Conservation (phyloP, 2,113 vertebrate species). For the Nothobranchius furzeri region DNA sequence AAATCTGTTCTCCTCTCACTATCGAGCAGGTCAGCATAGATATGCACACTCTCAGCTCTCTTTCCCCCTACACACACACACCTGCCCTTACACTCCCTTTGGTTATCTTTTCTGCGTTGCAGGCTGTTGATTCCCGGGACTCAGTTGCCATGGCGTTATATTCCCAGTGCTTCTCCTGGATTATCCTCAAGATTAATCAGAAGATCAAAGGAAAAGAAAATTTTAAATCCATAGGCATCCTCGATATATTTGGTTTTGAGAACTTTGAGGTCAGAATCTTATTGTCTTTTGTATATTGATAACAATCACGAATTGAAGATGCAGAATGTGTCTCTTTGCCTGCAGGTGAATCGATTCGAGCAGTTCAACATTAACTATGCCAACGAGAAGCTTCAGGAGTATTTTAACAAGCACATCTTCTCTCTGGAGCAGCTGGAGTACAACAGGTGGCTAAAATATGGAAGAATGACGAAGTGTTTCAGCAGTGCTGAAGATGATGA, state of each 20-base stretch:
- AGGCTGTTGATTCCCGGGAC: constrained; percentile 91
- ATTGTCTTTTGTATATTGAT: too few relatives aligned
- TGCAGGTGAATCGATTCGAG: constrained; percentile 91
- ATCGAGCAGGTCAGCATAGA: constrained; percentile 84
- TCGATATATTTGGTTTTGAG: constrained; percentile 94
- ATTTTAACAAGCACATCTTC: constrained; percentile 96
- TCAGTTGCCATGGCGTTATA: constrained; percentile 93
- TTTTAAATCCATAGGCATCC: constrained; percentile 94
- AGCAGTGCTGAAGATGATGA: not conserved
- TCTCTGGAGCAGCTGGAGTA: constrained; percentile 94
- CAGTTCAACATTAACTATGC: constrained; percentile 96
- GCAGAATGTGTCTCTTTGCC: not conserved
- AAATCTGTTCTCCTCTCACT: constrained; percentile 93
- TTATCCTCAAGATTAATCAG: constrained; percentile 89
- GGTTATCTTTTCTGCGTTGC: constrained; percentile 24
- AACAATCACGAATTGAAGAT: not conserved
- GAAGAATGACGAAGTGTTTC: not conserved
- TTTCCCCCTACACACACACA: not conserved
- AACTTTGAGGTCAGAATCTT: constrained; percentile 86
- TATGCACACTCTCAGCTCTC: not conserved
- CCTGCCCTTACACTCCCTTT: not conserved
- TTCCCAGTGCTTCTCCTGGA: constrained; percentile 93
- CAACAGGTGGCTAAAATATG: constrained; percentile 77
- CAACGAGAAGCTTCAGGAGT: constrained; percentile 93
- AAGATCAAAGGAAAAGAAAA: constrained; percentile 91